Percentiles rank a stretch among this genome's conserved stretches.
These are phyloP conservation scores for Vannuccia rotundouncinata DNA, from an alignment of 2,888 invertebrate genomes.

Conservation along the genomic window DNA sequence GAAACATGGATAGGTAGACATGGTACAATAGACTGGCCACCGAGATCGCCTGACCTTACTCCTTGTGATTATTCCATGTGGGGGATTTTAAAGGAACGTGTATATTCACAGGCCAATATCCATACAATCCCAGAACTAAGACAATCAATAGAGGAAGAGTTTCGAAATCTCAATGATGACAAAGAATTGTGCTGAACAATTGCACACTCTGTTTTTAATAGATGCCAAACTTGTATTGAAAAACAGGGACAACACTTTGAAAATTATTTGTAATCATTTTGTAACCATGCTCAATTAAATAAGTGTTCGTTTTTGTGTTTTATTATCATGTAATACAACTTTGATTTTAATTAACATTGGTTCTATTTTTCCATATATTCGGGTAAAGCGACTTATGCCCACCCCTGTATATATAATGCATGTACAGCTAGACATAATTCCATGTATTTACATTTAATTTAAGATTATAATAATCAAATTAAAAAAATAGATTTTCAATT, in stretches of 20 bases:
- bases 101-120: not conserved
- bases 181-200: slow-evolving; percentile 6
- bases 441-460: too few relatives aligned
- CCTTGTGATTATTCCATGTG: slow-evolving; percentile 6
- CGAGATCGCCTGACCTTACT: slow-evolving; percentile 8
- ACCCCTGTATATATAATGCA: too few relatives aligned
- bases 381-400: too few relatives aligned
- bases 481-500: too few relatives aligned
- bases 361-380: not conserved
- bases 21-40: slow-evolving; percentile 6
- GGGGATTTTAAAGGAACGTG: not conserved
- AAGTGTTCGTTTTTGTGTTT: not conserved
- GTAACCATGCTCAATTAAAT: slow-evolving; percentile 1
- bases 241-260: not conserved
- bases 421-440: too few relatives aligned
- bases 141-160: slow-evolving; percentile 17
- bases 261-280: slow-evolving; percentile 6
- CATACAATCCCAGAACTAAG: slow-evolving; percentile 17
- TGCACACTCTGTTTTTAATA: not conserved
- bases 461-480: too few relatives aligned
- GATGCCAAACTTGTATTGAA: slow-evolving; percentile 23
- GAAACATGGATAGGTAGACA: slow-evolving; percentile 6
- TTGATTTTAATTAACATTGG: not conserved
- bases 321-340: slow-evolving; percentile 14
- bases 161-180: slow-evolving; percentile 2